Evolutionary conservation across 2,888 invertebrate species (phyloP), one percentile per base, ranked within the genome.

Genomic region (Dioctria rufipes): DNA sequence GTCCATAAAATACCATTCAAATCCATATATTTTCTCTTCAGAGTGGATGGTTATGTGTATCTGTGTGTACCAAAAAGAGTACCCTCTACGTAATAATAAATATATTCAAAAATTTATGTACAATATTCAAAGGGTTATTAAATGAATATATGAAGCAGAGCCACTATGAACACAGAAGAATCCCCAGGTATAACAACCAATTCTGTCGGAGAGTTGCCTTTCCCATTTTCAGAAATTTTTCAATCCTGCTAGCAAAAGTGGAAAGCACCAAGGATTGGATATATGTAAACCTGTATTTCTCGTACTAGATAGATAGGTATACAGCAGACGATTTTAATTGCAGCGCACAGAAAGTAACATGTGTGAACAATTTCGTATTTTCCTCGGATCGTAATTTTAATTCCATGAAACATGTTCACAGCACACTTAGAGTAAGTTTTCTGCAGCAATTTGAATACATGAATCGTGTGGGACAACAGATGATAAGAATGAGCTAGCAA

Each of bases 321-420:
- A 51, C 49, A n/a, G 69, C 46, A 67, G 8, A 69, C 49, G 51
- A 39, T 69, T 51, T 69, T 69, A 69, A 69, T 69, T 69, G 54
- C 69, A 11, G 11, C 69, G 11, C 25, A 25, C 25, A 39, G 37
- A 69, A 39, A 37, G 69, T 69, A 69, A 69, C 69, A 69, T 69
- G 69, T 69, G 69, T n/a, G 25, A 39, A 51, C 69, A 69, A 69
- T 69, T 69, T 69, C 69, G 49, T 39, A 51, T 69, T 49, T 69
- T 69, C 54, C 51, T 37, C 25, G 39, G 69, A 69, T 69, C 69
- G 69, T 69, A 69, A 69, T 69, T 69, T 54, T 69, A 69, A 69
- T 69, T 69, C 51, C 39, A 69, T 69, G 69, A 69, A 69, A 69
- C 69, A 69, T 54, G 69, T 51, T 37, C 39, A 3, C 54, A 51